A percentile compares a stretch with the other conserved stretches of the same genome.
Conservation (phyloP, 92 coral and sea anemone species). For the Paragorgia papillata region DNA sequence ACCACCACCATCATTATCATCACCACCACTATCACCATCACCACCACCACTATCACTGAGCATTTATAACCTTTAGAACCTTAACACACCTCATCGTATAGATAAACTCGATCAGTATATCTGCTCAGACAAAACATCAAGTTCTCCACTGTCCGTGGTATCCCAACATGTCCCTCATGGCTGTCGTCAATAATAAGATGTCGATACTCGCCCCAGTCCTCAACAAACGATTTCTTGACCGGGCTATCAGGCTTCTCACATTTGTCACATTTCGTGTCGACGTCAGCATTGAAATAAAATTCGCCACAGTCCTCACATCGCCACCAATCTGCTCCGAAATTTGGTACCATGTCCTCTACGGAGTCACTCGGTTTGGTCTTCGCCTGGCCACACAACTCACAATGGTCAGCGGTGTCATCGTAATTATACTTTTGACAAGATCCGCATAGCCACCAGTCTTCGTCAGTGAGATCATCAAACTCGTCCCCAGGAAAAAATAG, state of each 20-base stretch:
- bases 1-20: no score
- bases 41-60: no score
- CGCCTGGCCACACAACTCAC: constrained; percentile 14
- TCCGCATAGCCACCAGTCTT: constrained; percentile 14
- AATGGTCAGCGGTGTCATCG: constrained; percentile 18
- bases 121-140: constrained; percentile 78
- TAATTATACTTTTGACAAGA: constrained; percentile 21
- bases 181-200: constrained; percentile 33
- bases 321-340: constrained; percentile 62
- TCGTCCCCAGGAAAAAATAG: constrained; percentile 34
- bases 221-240: constrained; percentile 15
- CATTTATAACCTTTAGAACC: no score
- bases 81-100: constrained; percentile 73
- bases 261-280: constrained; percentile 33
- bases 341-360: constrained; percentile 35
- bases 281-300: constrained; percentile 46
- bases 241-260: constrained; percentile 3
- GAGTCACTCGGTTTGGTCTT: constrained; percentile 24
- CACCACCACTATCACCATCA: no score
- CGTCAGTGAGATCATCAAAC: constrained; percentile 28
- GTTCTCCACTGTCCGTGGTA: constrained; percentile 58
- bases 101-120: constrained; percentile 89
- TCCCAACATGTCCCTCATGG: constrained; percentile 30
- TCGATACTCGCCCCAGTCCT: constrained; percentile 2
- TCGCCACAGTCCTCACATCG: constrained; percentile 54